Conservation (phyloP, 2,113 vertebrate species). For the Ivindomyrus marchei region DNA sequence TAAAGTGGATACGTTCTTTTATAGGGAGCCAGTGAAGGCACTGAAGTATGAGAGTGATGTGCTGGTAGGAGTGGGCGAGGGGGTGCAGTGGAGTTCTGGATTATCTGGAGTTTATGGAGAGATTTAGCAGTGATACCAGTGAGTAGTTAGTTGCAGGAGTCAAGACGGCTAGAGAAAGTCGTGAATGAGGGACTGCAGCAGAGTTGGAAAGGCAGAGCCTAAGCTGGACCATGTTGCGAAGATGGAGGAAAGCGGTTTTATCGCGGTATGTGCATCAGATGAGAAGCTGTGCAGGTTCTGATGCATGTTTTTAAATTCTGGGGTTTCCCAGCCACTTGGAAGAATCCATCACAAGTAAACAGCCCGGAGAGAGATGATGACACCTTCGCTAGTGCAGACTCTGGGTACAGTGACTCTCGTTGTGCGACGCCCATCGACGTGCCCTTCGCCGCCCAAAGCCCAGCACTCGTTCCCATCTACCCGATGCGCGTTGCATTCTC, state of each 20-base stretch:
- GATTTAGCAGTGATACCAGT: neutral
- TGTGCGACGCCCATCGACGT: constrained; percentile 75
- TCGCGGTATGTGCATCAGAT: neutral
- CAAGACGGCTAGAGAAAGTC: neutral
- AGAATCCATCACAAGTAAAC: constrained; percentile 87
- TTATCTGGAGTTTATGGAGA: neutral
- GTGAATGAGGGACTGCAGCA: neutral
- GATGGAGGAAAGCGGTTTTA: neutral
- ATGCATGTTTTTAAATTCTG: neutral
- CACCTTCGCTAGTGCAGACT: constrained; percentile 73
- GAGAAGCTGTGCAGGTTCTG: neutral
- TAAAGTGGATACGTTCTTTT: neutral
- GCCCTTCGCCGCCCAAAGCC: constrained; percentile 66
- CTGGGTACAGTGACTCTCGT: constrained; percentile 79
- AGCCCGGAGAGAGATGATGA: constrained; percentile 81
- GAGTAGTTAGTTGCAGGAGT: neutral
- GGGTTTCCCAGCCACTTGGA: constrained; percentile 70
- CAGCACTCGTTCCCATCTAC: constrained; percentile 70
- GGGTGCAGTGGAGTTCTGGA: neutral
- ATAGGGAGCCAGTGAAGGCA: neutral
- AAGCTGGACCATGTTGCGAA: neutral
- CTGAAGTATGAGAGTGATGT: neutral
- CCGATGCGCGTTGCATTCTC: constrained; percentile 91
- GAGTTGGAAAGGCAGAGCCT: neutral
- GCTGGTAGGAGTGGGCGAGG: neutral